Evolutionary conservation across 2,797 vertebrate genomes (phyloP), one percentile per base, ranked within the genome.

Genomic region (Hypotaenidia philippensis): DNA sequence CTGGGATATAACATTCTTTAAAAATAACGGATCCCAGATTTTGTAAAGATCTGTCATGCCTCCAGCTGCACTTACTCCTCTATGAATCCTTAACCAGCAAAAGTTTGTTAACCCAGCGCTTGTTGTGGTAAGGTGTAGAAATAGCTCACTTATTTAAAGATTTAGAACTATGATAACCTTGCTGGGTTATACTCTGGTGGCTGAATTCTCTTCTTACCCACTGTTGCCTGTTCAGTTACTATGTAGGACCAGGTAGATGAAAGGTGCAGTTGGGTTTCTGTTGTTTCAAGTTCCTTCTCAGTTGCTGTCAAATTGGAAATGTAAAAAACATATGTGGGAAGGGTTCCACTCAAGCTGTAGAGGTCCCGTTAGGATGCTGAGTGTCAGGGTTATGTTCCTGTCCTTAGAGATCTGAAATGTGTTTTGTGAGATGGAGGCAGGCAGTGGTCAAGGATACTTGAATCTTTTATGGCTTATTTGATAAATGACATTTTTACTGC

Each of bases 381-480:
- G 8, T 52, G 36, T 70, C 57, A 64, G 41, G 16, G 53, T 66
- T 91, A 47, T 52, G 40, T 66, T 85, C 36, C 63, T 31, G 71
- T 75, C 18, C 9, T 32, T 34, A 65, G 50, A 71, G 45, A 59
- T 45, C 2, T 61, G 72, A 74, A 85, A 63, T 40, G 3, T 31
- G 17, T 60, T 87, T 83, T 85, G 31, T 89, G 79, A 5, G 11
- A 26, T 29, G 11, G 22, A 89, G 50, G 65, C 76, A 76, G 49
- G 29, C 18, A 47, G 45, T 83, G 71, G 69, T 75, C 64, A 94
- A 59, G 49, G 17, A 64, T 68, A 61, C 25, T 72, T 85, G 31
- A 78, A 65, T 91, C 17, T 87, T 91, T 68, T 61, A 52, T 83
- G 19, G 63, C 20, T 85, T 80, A 56, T 47, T 87, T 91, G 88